Evolutionary conservation across 1,140 invertebrate genomes (phyloP).

Genomic region (Propsilocerus akamusi): DNA sequence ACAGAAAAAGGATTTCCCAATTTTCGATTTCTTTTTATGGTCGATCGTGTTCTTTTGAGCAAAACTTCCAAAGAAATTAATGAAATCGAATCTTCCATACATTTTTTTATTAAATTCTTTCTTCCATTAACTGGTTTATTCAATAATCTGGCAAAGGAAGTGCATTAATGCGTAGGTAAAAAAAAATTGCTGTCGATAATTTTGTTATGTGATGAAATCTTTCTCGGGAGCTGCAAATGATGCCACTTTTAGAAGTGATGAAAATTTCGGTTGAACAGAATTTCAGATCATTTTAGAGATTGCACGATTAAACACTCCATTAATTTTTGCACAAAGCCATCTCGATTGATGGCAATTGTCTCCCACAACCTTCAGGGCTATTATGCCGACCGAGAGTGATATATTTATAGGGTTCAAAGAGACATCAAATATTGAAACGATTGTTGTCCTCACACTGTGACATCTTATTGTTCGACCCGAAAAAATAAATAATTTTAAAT

Average conservation of each 20-base stretch:
- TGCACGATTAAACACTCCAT: not conserved
- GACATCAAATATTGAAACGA: not conserved
- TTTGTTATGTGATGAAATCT: too few relatives aligned
- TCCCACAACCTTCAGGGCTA: not conserved
- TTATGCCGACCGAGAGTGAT: too few relatives aligned
- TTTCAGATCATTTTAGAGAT: not conserved
- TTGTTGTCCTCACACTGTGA: not conserved
- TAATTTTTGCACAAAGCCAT: not conserved
- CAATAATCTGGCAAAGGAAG: not conserved
- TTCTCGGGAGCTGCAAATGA: too few relatives aligned
- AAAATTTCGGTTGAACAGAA: too few relatives aligned
- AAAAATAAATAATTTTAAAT: not conserved
- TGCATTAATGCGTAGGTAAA: conserved; percentile 3
- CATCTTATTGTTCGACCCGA: not conserved
- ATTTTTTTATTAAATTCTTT: too few relatives aligned
- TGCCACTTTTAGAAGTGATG: too few relatives aligned
- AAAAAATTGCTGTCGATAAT: too few relatives aligned
- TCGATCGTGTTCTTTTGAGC: not conserved
- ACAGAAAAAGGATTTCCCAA: conserved; percentile 1
- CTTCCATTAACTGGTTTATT: not conserved
- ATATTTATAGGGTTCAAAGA: not conserved
- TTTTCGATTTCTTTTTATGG: not conserved
- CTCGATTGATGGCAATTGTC: not conserved
- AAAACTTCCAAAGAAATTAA: not conserved
- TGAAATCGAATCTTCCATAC: conserved; percentile 4